Percentiles rank a stretch among this genome's conserved stretches.
phyloP scores from a whole-genome alignment of 2,113 vertebrate genomes.

The Corythornis vintsioides region DNA sequence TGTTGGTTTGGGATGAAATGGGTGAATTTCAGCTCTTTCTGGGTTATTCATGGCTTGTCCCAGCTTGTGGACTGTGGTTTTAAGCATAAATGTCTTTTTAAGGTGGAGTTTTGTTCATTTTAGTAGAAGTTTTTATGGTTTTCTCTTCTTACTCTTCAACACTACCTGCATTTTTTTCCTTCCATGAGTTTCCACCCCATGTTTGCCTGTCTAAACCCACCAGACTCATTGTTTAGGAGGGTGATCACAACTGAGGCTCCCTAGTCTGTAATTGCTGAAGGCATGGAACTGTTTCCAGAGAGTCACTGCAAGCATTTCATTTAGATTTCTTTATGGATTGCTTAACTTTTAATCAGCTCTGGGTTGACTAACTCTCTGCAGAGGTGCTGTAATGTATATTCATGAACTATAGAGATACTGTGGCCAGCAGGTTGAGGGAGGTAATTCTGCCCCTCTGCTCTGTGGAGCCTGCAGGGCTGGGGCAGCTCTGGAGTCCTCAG shows the following conservation, averaged over 20 bases:
- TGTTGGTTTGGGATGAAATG: not conserved
- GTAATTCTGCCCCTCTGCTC: not conserved
- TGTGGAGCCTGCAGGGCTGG: not conserved
- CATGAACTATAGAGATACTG: not conserved
- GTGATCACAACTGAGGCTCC: not conserved
- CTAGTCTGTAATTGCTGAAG: not conserved
- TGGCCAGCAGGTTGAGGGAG: not conserved
- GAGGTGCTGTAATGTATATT: not conserved
- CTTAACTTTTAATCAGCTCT: not conserved
- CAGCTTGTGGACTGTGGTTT: not conserved
- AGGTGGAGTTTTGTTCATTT: not conserved
- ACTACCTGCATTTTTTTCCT: not conserved
- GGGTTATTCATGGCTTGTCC: not conserved
- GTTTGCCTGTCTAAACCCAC: not conserved
- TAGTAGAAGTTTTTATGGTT: fast-evolving
- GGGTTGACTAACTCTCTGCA: not conserved
- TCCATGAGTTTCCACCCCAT: not conserved
- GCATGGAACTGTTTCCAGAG: not conserved
- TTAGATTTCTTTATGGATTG: not conserved
- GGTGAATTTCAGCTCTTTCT: not conserved
- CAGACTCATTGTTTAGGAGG: not conserved
- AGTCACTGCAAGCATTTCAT: not conserved
- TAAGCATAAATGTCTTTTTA: not conserved
- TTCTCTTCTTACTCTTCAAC: not conserved
- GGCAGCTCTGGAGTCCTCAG: too few species aligned